A percentile compares a stretch with the other conserved stretches of the same genome.
Conservation (phyloP, 2,113 vertebrate genomes). For the Varanus komodoensis region DNA sequence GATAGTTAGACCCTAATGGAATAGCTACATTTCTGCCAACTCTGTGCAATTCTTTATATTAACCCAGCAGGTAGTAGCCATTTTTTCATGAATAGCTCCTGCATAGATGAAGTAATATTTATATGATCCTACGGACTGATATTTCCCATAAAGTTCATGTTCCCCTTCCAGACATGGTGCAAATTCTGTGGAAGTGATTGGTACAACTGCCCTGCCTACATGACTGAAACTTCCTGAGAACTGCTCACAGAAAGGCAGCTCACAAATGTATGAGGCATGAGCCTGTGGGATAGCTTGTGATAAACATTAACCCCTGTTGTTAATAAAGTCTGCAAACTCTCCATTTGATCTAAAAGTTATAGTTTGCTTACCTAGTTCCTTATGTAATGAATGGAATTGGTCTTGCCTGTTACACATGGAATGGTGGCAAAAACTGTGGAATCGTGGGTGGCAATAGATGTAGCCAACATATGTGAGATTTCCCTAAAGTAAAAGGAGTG, state of each 20-base stretch:
- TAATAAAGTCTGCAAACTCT: constrained; percentile 5
- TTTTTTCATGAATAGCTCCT: not conserved
- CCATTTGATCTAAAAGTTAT: not conserved
- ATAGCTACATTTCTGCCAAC: not conserved
- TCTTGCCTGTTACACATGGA: constrained; percentile 22
- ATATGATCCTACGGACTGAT: not conserved
- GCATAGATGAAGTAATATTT: not conserved
- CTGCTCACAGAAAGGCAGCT: not conserved
- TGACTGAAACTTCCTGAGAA: not conserved
- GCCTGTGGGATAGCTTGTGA: not conserved
- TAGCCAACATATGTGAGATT: not conserved
- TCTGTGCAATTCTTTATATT: not conserved
- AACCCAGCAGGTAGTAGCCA: not conserved
- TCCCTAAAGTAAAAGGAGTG: not conserved
- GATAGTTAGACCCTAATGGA: not conserved
- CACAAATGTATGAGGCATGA: not conserved
- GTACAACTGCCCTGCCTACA: not conserved
- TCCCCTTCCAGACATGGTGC: not conserved
- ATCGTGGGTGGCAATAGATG: not conserved
- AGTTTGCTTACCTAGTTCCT: not conserved
- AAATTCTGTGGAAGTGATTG: not conserved
- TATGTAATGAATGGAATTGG: not conserved
- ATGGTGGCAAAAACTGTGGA: fast-evolving
- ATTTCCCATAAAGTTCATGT: not conserved
- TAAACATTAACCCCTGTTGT: too few species aligned